Percentiles rank a stretch among this genome's conserved stretches.
Conservation (phyloP, 1,140 invertebrate species). For the Drosophila pseudoananassae region DNA sequence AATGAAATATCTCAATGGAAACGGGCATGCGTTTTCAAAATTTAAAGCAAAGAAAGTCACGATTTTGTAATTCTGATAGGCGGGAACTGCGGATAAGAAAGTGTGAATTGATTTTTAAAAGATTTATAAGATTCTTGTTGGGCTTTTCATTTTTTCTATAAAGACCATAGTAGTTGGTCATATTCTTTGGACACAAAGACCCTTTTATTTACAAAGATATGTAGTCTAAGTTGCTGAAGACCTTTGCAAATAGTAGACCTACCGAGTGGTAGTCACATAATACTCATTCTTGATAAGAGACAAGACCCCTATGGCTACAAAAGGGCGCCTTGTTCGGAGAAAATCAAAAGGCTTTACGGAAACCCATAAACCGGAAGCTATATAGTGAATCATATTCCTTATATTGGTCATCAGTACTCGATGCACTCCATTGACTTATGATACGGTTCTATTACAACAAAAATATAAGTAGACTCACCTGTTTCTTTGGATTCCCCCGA, state of each 20-base stretch:
- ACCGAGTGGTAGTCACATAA: neutral
- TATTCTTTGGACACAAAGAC: too few relatives aligned
- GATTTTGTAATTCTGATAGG: neutral
- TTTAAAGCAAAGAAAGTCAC: neutral
- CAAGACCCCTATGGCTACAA: neutral
- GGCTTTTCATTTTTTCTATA: too few relatives aligned
- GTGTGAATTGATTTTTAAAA: neutral
- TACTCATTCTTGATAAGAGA: neutral
- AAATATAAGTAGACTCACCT: conserved; percentile 38
- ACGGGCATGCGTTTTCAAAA: too few relatives aligned
- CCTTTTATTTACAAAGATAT: neutral
- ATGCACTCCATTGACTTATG: neutral
- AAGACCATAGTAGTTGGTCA: too few relatives aligned
- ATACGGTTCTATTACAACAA: neutral
- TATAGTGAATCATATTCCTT: neutral
- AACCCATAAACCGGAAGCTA: neutral
- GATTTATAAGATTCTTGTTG: neutral
- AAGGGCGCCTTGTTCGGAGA: conserved; percentile 1
- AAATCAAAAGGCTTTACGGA: neutral
- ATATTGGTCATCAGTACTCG: neutral
- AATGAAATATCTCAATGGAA: neutral
- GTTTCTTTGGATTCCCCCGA: conserved; percentile 56
- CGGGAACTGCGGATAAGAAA: neutral
- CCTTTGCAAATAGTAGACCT: neutral
- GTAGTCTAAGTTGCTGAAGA: neutral